A percentile compares a stretch with the other conserved stretches of the same genome.
Conservation (phyloP, 2,113 vertebrate species). For the Pituophis catenifer region DNA sequence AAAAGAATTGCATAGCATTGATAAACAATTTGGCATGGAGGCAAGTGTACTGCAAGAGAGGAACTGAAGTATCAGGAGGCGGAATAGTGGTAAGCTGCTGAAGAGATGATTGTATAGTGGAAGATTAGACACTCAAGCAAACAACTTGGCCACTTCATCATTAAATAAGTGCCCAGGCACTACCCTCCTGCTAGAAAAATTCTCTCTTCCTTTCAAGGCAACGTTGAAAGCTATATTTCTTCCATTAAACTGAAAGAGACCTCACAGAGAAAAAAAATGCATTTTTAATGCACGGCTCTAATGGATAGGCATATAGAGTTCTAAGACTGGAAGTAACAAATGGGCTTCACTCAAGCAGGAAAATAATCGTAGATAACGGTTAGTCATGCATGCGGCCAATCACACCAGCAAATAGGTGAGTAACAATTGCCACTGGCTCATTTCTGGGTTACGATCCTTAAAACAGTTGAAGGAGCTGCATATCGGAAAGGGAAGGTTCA, state of each 20-base stretch:
- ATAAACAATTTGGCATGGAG: background rate
- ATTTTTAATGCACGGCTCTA: background rate
- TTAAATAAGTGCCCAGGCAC: background rate
- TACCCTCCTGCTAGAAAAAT: background rate
- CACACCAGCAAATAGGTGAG: background rate
- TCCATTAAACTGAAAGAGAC: background rate
- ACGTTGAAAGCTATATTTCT: background rate
- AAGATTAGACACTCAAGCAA: background rate
- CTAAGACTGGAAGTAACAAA: background rate
- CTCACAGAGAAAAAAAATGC: background rate
- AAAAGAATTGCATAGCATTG: background rate
- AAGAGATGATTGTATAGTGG: background rate
- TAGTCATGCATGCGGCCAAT: background rate
- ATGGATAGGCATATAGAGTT: background rate
- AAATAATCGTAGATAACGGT: background rate
- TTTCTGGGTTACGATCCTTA: background rate
- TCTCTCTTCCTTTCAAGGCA: background rate
- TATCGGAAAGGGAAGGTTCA: background rate
- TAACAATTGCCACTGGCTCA: background rate
- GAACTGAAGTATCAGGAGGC: background rate
- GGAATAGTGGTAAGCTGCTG: background rate
- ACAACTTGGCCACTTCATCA: background rate
- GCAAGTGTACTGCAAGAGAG: background rate
- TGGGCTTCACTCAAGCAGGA: background rate
- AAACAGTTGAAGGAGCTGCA: background rate